phyloP scores from a whole-genome alignment of 1,140 invertebrate species.

The Helicoverpa armigera region DNA sequence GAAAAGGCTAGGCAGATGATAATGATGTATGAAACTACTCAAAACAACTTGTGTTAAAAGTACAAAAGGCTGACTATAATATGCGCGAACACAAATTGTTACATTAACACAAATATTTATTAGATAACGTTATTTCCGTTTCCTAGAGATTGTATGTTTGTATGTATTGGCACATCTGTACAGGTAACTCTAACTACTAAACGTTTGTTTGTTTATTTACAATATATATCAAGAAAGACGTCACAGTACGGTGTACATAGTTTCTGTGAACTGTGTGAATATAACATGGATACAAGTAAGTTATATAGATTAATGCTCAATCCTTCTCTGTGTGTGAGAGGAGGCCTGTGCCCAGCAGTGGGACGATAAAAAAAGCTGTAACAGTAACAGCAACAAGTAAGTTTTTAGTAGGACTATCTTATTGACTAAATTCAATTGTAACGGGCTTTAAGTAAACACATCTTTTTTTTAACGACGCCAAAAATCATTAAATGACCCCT shows the following conservation, averaged over 20 bases:
- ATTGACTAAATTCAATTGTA: too few relatives aligned
- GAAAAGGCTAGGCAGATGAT: too few relatives aligned
- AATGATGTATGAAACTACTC: neutral
- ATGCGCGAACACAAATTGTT: neutral
- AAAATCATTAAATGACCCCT: too few relatives aligned
- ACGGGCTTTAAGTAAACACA: too few relatives aligned
- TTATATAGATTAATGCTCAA: neutral
- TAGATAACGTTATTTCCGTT: conserved; percentile 4
- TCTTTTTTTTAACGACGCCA: too few relatives aligned
- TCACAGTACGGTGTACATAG: neutral
- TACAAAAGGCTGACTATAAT: neutral
- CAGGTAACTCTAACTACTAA: neutral
- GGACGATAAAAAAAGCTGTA: too few relatives aligned
- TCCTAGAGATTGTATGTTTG: neutral
- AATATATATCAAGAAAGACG: neutral
- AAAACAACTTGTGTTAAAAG: neutral
- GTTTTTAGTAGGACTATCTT: too few relatives aligned
- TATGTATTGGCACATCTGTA: conserved; percentile 18
- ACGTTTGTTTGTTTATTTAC: neutral
- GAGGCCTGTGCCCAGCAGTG: too few relatives aligned
- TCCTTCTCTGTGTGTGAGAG: too few relatives aligned
- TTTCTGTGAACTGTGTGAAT: neutral
- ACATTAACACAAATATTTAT: conserved; percentile 10
- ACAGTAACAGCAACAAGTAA: too few relatives aligned
- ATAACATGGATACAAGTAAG: neutral